Base-by-base conservation (phyloP, 1,140 invertebrate genomes). In the Tribolium castaneum region DNA sequence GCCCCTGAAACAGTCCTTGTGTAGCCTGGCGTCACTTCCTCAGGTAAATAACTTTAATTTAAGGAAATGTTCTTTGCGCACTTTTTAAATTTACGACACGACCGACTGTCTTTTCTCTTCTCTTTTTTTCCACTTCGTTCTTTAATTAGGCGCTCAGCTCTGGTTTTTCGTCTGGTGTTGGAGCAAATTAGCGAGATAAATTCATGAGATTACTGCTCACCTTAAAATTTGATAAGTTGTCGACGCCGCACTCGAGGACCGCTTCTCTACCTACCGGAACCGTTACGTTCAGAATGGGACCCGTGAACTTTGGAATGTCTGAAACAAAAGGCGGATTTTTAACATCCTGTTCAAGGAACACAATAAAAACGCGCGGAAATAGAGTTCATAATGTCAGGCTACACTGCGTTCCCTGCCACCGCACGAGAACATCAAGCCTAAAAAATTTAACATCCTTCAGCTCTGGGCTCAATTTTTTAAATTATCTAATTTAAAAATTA, bases 221-320 rank as follows among this genome's bases (percentile, higher is more conserved):
- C 89, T 91, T 92, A 84, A 89, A 92, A 35, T 87, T 88, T 14
- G 88, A 89, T 39, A 92, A 84, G 82, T 91, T 89, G 80, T 92
- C 89, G 10, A 92, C 90, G 12, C 89, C 87, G 78, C 91, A 92
- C 25, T 90, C 88, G 19, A 92, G 86, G 16, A 88, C 86, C 2
- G 90, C 91, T 80, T 92, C 91, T 79, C 91, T 85, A 16, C 91
- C 91, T 7, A 91, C 87, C 14, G 91, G 87, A 30, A 90, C 88
- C 10, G 91, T 92, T 75, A 91, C 87, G 83, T 92, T 92, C 73
- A 85, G 82, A 78, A 92, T 90, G 34, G 90, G 87, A 78, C 89
- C 89, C 25, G 87, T 90, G 84, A 92, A 92, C 80, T 89, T 90
- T 75, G 93, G 92, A 81, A 88, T 87, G 83, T 92, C 92, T 92